These are phyloP conservation scores for Callyntrura sp. DNA, from an alignment of 2,888 invertebrate species.

Conservation along the genomic window DNA sequence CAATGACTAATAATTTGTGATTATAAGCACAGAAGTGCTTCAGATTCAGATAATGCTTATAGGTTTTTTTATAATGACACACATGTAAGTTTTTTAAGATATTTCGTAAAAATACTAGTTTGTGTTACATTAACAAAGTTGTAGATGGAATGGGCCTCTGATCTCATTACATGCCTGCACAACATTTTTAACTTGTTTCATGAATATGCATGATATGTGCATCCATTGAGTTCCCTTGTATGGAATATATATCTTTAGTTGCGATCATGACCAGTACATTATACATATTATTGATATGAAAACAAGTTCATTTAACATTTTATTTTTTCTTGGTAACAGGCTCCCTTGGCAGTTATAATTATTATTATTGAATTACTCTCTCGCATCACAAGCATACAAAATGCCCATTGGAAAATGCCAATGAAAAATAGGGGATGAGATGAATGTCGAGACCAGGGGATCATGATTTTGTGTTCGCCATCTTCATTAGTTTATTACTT, in stretches of 20 bases:
- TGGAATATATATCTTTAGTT: slow-evolving; percentile 35
- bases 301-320: slow-evolving; percentile 56
- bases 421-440: neutral
- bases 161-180: slow-evolving; percentile 62
- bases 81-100: too few species aligned
- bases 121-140: neutral
- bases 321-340: slow-evolving; percentile 16
- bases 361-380: neutral
- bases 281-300: slow-evolving; percentile 66
- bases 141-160: neutral
- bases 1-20: too few species aligned
- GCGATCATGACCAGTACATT: slow-evolving; percentile 59
- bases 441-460: neutral
- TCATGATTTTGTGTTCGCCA: slow-evolving; percentile 37
- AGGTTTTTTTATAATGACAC: too few species aligned
- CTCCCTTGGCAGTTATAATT: neutral
- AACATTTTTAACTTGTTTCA: slow-evolving; percentile 44
- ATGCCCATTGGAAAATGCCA: neutral
- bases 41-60: too few species aligned
- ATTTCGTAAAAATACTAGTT: too few species aligned
- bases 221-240: slow-evolving; percentile 43
- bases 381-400: neutral
- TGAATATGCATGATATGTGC: slow-evolving; percentile 68
- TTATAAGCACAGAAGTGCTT: too few species aligned
- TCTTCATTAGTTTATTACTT: slow-evolving; percentile 56